phyloP scores from a whole-genome alignment of 1,140 invertebrate species.

The Calosoma granatense region DNA sequence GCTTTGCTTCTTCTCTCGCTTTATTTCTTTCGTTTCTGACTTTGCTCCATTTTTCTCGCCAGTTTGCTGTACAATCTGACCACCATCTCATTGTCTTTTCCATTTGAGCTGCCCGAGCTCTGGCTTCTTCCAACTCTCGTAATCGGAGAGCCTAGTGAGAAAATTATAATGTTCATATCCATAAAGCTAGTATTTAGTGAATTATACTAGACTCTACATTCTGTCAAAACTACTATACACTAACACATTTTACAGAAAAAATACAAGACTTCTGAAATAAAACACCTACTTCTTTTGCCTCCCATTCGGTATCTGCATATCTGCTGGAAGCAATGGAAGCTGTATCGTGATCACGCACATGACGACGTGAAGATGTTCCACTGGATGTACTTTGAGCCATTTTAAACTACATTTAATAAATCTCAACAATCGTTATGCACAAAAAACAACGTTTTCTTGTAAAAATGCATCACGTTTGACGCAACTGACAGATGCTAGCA shows the following conservation, averaged over 20 bases:
- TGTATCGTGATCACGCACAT: slow-evolving; percentile 40
- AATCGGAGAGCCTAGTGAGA: slow-evolving; percentile 50
- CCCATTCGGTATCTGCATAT: slow-evolving; percentile 55
- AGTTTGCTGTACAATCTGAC: slow-evolving; percentile 84
- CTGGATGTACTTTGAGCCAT: slow-evolving; percentile 46
- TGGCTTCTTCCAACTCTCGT: slow-evolving; percentile 80
- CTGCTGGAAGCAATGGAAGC: slow-evolving; percentile 38
- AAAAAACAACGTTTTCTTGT: background rate
- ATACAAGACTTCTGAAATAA: background rate
- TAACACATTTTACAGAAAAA: slow-evolving; percentile 11
- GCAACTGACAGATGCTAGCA: background rate
- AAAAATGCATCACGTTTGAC: background rate
- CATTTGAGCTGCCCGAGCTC: slow-evolving; percentile 89
- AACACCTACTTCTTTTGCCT: slow-evolving; percentile 49
- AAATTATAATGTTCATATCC: slow-evolving; percentile 2
- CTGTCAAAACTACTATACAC: slow-evolving; percentile 10
- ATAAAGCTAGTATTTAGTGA: background rate
- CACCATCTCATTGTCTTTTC: slow-evolving; percentile 99
- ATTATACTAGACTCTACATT: background rate
- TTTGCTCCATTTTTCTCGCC: slow-evolving; percentile 95
- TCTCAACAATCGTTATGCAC: background rate
- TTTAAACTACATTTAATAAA: slow-evolving; percentile 10
- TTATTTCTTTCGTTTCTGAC: slow-evolving; percentile 77
- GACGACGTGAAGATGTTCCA: slow-evolving; percentile 42
- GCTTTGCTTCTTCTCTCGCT: slow-evolving; percentile 76